These are phyloP conservation scores for Sporophila hypoxantha DNA, from an alignment of 2,113 vertebrate genomes.

Conservation along the genomic window DNA sequence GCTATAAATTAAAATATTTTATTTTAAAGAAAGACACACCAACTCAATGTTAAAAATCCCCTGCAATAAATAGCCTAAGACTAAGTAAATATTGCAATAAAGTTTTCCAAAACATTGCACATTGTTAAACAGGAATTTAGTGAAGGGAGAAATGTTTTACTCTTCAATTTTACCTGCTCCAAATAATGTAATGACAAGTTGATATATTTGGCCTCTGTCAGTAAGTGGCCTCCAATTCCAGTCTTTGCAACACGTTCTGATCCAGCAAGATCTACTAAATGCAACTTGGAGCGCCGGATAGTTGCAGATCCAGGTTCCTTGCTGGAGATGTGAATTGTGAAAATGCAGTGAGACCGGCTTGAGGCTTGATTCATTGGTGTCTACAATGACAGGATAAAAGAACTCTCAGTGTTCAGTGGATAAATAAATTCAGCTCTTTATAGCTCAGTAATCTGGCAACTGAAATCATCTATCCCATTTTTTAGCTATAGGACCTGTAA, in stretches of 20 bases:
- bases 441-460: neutral
- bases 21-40: neutral
- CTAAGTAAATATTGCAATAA: neutral
- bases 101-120: neutral
- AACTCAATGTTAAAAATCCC: neutral
- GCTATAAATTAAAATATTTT: neutral
- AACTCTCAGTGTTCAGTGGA: neutral
- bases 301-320: constrained; percentile 87
- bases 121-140: neutral
- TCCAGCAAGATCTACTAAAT: constrained; percentile 93
- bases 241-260: constrained; percentile 91
- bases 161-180: constrained; percentile 81
- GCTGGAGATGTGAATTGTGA: constrained; percentile 89
- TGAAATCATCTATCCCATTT: neutral
- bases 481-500: neutral
- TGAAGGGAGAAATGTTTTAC: neutral
- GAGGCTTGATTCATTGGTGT: constrained; percentile 97
- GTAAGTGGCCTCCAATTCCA: constrained; percentile 82
- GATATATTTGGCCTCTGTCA: constrained; percentile 96
- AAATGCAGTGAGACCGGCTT: constrained; percentile 95
- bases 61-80: neutral
- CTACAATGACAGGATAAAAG: constrained; percentile 55
- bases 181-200: constrained; percentile 92
- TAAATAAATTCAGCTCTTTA: neutral
- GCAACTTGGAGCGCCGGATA: constrained; percentile 84